Percentiles rank a stretch among this genome's conserved stretches.
phyloP scores from a whole-genome alignment of 2,888 invertebrate genomes.

The Taphrorychus bicolor region DNA sequence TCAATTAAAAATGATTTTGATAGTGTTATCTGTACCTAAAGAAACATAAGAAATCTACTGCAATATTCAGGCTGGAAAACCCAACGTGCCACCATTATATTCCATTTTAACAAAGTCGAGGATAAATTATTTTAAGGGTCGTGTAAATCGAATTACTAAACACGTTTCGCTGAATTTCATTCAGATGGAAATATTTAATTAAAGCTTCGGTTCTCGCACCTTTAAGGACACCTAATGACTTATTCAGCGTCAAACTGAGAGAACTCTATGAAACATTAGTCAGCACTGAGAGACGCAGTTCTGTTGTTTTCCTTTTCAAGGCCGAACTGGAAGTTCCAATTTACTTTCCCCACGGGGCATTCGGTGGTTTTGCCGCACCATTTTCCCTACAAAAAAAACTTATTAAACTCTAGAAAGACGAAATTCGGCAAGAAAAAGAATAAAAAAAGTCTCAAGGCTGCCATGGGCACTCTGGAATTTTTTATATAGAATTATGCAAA shows the following conservation, averaged over 20 bases:
- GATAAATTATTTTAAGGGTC: not conserved
- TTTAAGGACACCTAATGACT: not conserved
- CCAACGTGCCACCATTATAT: not conserved
- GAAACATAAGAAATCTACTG: too few species aligned
- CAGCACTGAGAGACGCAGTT: not conserved
- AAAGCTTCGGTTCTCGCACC: not conserved
- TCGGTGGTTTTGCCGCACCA: not conserved
- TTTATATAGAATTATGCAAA: slow-evolving; percentile 11
- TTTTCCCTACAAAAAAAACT: slow-evolving; percentile 15
- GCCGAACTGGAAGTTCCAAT: not conserved
- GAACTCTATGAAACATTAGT: not conserved
- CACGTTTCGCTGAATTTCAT: not conserved
- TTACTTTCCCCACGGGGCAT: not conserved
- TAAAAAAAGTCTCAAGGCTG: slow-evolving; percentile 13
- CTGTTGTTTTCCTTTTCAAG: not conserved
- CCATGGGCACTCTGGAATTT: not conserved
- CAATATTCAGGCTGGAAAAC: not conserved
- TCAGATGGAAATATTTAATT: not conserved
- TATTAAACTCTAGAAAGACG: slow-evolving; percentile 5
- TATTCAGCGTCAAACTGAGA: not conserved
- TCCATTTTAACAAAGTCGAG: not conserved
- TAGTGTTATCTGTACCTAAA: too few species aligned
- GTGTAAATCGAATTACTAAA: not conserved
- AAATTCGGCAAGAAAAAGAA: slow-evolving; percentile 5
- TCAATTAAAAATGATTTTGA: too few species aligned